A percentile compares a stretch with the other conserved stretches of the same genome.
Conservation (phyloP, 2,113 vertebrate genomes). For the Pelvicachromis taeniatus region DNA sequence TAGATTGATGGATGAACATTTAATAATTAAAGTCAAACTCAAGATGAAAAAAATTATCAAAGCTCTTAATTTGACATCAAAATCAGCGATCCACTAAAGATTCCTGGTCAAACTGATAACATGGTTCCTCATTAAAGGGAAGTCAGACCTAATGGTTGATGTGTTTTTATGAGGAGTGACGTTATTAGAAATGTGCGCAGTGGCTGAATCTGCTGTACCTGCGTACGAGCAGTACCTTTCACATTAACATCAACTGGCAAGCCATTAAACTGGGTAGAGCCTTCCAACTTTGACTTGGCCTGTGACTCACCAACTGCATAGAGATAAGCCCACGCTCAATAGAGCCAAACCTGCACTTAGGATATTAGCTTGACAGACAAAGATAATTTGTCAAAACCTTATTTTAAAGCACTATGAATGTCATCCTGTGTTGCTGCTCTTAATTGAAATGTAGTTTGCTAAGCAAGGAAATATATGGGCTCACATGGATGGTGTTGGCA, state of each 20-base stretch:
- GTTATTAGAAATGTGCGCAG: not conserved
- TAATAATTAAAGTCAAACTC: not conserved
- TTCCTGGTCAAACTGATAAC: not conserved
- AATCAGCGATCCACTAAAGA: not conserved
- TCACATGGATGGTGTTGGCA: conserved; percentile 55
- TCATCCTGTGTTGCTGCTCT: conserved; percentile 69
- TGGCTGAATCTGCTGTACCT: conserved; percentile 15
- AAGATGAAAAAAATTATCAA: not conserved
- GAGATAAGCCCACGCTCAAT: conserved; percentile 48
- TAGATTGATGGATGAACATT: not conserved
- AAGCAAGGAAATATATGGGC: conserved; percentile 62
- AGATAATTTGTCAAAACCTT: conserved; percentile 75
- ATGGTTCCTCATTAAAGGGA: not conserved
- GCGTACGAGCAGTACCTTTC: conserved; percentile 16
- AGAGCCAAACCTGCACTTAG: conserved; percentile 39
- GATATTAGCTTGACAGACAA: conserved; percentile 60
- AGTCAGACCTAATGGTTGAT: not conserved
- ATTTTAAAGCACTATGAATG: conserved; percentile 75
- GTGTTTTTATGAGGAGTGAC: conserved; percentile 3
- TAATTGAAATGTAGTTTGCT: conserved; percentile 72
- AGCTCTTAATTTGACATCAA: not conserved
- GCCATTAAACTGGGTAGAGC: conserved; percentile 40
- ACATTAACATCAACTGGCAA: conserved; percentile 41
- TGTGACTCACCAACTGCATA: conserved; percentile 26
- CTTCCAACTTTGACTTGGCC: conserved; percentile 32